Percentiles rank a stretch among this genome's conserved stretches.
phyloP scores from a whole-genome alignment of 2,888 invertebrate species.

The Campoletis raptor region DNA sequence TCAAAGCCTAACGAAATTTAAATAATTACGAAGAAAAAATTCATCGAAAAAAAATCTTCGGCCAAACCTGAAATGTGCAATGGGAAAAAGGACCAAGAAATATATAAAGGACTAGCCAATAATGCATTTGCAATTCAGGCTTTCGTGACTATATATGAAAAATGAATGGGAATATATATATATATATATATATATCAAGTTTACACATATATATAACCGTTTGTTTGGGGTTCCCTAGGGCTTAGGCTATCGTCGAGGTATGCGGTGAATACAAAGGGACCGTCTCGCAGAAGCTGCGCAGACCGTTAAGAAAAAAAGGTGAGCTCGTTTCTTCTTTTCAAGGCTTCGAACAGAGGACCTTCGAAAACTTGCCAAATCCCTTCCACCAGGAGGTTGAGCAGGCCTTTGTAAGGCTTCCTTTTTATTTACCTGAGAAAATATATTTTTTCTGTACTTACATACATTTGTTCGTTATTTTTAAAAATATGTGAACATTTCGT shows the following conservation, averaged over 20 bases:
- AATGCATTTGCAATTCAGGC: constrained; percentile 55
- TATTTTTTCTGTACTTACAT: not conserved
- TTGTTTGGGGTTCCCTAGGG: constrained; percentile 27
- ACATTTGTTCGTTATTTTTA: not conserved
- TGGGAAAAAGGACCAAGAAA: not conserved
- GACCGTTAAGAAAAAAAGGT: constrained; percentile 60
- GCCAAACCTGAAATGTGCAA: not conserved
- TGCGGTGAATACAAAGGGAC: constrained; percentile 52
- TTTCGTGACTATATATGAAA: constrained; percentile 2
- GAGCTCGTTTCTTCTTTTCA: constrained; percentile 30
- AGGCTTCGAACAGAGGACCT: constrained; percentile 27
- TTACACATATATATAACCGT: not conserved
- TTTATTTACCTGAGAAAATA: constrained; percentile 54
- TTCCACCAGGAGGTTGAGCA: not conserved
- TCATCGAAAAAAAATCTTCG: not conserved
- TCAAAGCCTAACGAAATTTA: not conserved
- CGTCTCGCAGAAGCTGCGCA: constrained; percentile 40
- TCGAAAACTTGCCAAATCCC: constrained; percentile 47
- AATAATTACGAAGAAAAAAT: not conserved
- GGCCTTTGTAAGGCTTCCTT: constrained; percentile 33
- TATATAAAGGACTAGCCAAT: constrained; percentile 42
- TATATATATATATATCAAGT: not conserved
- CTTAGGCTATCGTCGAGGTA: not conserved
- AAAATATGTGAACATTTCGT: not conserved
- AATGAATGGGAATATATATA: not conserved